Conservation (phyloP, 2,113 vertebrate genomes). For the Engystomops pustulosus region DNA sequence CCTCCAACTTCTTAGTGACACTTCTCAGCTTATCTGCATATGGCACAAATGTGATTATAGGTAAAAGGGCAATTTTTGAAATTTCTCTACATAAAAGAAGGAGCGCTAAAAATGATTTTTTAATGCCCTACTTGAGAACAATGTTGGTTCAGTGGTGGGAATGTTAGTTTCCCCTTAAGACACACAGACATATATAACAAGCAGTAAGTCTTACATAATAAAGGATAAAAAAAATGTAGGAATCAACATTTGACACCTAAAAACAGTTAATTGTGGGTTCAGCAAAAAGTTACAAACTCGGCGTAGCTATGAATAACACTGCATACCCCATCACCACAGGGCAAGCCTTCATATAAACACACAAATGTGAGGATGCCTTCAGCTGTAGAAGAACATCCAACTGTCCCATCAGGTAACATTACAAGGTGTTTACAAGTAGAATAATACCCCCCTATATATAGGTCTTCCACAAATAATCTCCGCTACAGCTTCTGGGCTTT, state of each 20-base stretch:
- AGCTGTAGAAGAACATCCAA: neutral
- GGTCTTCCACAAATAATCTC: slow-evolving; percentile 55
- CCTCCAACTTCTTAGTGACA: too few relatives aligned
- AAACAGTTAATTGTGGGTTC: slow-evolving; percentile 10
- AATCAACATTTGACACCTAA: neutral
- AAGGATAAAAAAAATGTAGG: neutral
- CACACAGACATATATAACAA: too few relatives aligned
- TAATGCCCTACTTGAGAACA: too few relatives aligned
- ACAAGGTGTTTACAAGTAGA: slow-evolving; percentile 53
- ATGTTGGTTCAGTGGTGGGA: too few relatives aligned
- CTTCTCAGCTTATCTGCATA: too few relatives aligned
- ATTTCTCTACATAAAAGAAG: too few relatives aligned
- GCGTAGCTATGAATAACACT: slow-evolving; percentile 15
- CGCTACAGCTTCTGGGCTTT: slow-evolving; percentile 52
- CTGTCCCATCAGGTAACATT: slow-evolving; percentile 31
- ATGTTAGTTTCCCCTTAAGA: too few relatives aligned
- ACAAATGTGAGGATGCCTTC: slow-evolving; percentile 22
- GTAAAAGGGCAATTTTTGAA: too few relatives aligned
- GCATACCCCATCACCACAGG: neutral
- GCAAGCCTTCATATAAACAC: neutral
- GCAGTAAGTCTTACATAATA: slow-evolving; percentile 1
- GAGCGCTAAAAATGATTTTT: too few relatives aligned
- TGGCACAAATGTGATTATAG: too few relatives aligned
- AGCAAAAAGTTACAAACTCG: slow-evolving; percentile 5
- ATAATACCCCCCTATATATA: slow-evolving; percentile 57